A percentile compares a stretch with the other conserved stretches of the same genome.
phyloP scores from a whole-genome alignment of 2,113 vertebrate species.

The Beaufortia kweichowensis region DNA sequence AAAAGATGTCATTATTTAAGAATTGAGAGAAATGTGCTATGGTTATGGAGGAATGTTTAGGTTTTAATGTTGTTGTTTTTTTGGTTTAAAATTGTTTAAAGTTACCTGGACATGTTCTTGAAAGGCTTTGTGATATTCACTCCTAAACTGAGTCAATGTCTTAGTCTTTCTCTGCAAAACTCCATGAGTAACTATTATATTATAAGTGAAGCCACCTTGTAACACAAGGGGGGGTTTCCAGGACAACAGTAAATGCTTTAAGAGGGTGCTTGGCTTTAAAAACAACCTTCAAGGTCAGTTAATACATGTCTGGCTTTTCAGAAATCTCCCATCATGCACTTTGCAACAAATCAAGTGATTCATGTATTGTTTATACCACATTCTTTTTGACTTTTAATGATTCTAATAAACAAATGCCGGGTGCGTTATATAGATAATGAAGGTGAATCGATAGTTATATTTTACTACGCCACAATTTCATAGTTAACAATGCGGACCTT shows the following conservation, averaged over 20 bases:
- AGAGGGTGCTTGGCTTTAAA: conserved; percentile 65
- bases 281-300: conserved; percentile 67
- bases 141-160: conserved; percentile 65
- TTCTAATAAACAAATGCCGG: neutral
- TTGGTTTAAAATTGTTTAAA: too few species aligned
- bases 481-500: neutral
- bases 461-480: neutral
- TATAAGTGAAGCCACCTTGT: conserved; percentile 58
- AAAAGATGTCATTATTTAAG: too few species aligned
- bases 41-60: too few species aligned
- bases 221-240: conserved; percentile 68
- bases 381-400: neutral
- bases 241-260: conserved; percentile 70
- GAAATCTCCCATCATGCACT: neutral
- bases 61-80: neutral
- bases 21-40: neutral
- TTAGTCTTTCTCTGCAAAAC: conserved; percentile 20
- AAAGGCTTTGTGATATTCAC: neutral
- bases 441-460: neutral
- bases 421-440: neutral
- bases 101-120: too few species aligned
- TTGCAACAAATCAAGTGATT: neutral
- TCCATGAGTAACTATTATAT: conserved; percentile 59
- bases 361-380: neutral
- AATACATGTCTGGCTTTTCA: conserved; percentile 46